Base-by-base conservation (phyloP, 2,888 invertebrate genomes). In the Agonopterix heracliana region DNA sequence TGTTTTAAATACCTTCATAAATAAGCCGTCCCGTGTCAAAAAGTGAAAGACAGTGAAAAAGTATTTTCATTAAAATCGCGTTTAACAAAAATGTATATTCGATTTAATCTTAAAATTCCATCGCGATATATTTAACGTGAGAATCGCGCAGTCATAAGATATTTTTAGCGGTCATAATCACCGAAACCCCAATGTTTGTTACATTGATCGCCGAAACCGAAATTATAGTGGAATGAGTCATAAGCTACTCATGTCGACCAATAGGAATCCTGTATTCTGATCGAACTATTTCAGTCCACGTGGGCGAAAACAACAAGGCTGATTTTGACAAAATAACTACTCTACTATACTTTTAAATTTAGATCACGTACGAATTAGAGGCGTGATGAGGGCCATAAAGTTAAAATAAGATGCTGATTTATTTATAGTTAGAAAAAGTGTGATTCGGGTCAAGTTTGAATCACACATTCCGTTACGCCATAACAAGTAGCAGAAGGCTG, bases 291-390 rank as follows among this genome's bases (percentile, higher is more conserved):
- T 83, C 69, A 61, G 75, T 54, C 55, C 63, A 73, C 79, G 87
- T 87, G 77, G 87, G 86, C 68, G 77, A 67, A 61, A 60, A 76
- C 65, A 83, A 85, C 86, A 84, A 86, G 82, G 80, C 78, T 81
- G 70, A 60, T 79, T 78, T 78, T 70, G 13, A 75, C 75, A 74
- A 74, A 72, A 78, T 75, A 75, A 74, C 70, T 26, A 26, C 71
- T 62, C 63, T 63, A 66, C 61, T 66, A 71, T 64, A 64, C 73
- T 61, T 61, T 71, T 71, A 78, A 69, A 78, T 73, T 71, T 79
- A 82, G 72, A 68, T 54, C 44, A 58, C 55, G 52, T 63, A 63
- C 55, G 57, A 57, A 64, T 58, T 61, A 26, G 26, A 26, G 26
- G 7, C 58, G 47, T 44, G 46, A 50, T 50, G 43, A 45, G n/a